A percentile compares a stretch with the other conserved stretches of the same genome.
Evolutionary conservation across 2,888 invertebrate genomes (phyloP).

Genomic region (Eueremaeus valkanovi): DNA sequence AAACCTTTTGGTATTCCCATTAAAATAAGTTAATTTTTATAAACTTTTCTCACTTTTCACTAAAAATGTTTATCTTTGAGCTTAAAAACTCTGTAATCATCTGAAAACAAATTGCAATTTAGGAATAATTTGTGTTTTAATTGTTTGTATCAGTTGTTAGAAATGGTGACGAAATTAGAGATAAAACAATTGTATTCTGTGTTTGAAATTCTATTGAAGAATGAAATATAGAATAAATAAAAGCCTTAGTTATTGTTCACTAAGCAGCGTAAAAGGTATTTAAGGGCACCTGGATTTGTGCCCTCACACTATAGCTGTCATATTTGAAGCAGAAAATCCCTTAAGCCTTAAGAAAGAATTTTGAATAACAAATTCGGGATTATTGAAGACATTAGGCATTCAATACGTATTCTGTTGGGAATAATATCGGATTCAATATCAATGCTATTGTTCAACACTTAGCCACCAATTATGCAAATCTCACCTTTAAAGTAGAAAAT

Average conservation of each 20-base stretch:
- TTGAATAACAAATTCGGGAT: constrained; percentile 17
- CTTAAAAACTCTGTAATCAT: too few relatives aligned
- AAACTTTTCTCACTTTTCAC: too few relatives aligned
- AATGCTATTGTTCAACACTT: neutral
- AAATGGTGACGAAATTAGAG: too few relatives aligned
- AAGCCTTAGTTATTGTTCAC: neutral
- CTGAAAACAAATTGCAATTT: too few relatives aligned
- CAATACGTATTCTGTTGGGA: too few relatives aligned
- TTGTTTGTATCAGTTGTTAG: too few relatives aligned
- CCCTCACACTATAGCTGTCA: neutral
- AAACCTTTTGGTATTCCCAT: too few relatives aligned
- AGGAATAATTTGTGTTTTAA: too few relatives aligned
- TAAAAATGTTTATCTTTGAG: too few relatives aligned
- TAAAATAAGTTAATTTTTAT: too few relatives aligned
- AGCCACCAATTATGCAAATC: constrained; percentile 26
- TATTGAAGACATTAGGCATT: constrained; percentile 1
- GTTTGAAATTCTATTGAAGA: neutral
- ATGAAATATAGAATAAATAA: neutral
- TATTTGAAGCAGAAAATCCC: neutral
- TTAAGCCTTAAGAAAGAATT: constrained; percentile 17
- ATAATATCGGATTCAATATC: neutral
- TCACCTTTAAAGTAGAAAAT: neutral
- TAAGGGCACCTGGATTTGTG: neutral
- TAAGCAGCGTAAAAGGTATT: neutral
- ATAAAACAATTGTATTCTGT: neutral